Percentiles rank a stretch among this genome's conserved stretches.
phyloP scores from a whole-genome alignment of 2,113 vertebrate genomes.

The Aythya baeri region DNA sequence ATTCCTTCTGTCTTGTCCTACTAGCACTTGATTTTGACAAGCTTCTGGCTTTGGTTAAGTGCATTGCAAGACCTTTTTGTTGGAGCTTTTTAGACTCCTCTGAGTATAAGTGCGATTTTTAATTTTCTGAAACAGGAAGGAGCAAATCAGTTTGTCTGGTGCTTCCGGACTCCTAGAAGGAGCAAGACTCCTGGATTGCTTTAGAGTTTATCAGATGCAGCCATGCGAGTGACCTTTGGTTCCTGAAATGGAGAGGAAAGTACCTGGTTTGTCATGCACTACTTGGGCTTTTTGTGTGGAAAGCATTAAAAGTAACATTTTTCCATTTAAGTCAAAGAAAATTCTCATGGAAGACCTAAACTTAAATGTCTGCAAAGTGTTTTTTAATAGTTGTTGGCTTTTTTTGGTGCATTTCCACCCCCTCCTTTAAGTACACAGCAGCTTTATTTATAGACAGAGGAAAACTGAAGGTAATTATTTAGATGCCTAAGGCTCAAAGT shows the following conservation, averaged over 20 bases:
- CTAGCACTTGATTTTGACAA: constrained; percentile 23
- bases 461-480: constrained; percentile 66
- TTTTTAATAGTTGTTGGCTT: constrained; percentile 35
- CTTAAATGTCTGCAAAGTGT: constrained; percentile 27
- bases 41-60: constrained; percentile 83
- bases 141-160: constrained; percentile 78
- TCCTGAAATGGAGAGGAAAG: constrained; percentile 59
- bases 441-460: constrained; percentile 63
- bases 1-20: constrained; percentile 62
- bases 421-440: constrained; percentile 14
- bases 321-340: constrained; percentile 21
- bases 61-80: constrained; percentile 70
- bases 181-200: constrained; percentile 69
- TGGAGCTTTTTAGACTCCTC: constrained; percentile 68
- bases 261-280: constrained; percentile 28
- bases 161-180: constrained; percentile 74
- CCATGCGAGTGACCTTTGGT: constrained; percentile 76
- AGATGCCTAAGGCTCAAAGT: constrained; percentile 67
- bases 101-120: constrained; percentile 79
- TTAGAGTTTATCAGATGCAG: constrained; percentile 79
- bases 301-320: constrained; percentile 46
- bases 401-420: neutral
- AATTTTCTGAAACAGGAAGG: constrained; percentile 81
- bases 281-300: constrained; percentile 46
- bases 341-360: constrained; percentile 39